phyloP scores from a whole-genome alignment of 1,140 invertebrate genomes.

The Chironomus tepperi region DNA sequence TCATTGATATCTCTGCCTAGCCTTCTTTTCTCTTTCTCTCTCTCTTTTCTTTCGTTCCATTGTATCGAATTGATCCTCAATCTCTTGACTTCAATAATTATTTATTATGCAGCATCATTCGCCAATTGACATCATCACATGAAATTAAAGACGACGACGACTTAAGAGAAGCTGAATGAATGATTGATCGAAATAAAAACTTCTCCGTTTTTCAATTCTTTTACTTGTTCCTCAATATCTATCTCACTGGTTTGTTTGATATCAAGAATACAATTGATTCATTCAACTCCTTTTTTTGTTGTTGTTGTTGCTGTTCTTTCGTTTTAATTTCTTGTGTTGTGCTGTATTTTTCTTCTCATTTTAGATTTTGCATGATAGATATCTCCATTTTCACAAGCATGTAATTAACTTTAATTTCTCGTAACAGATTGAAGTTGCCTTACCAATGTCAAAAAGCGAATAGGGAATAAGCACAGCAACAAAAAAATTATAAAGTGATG shows the following conservation, averaged over 20 bases:
- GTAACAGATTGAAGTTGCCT: slow-evolving; percentile 12
- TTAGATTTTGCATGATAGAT: slow-evolving; percentile 21
- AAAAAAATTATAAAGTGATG: slow-evolving; percentile 1
- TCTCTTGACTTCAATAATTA: not conserved
- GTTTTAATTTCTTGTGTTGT: not conserved
- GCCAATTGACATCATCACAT: slow-evolving; percentile 7
- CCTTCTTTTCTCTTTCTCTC: not conserved
- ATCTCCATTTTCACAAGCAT: not conserved
- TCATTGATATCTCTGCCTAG: not conserved
- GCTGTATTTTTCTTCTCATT: not conserved
- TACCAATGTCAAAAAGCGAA: not conserved
- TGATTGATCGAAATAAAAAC: not conserved
- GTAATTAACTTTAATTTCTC: slow-evolving; percentile 20
- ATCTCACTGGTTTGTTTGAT: not conserved
- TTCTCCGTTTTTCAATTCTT: no score
- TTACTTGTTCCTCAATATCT: no score
- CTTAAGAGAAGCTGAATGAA: not conserved
- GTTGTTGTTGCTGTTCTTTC: no score
- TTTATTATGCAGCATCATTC: slow-evolving; percentile 8
- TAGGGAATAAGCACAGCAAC: not conserved
- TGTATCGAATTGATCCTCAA: not conserved
- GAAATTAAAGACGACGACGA: slow-evolving; percentile 7
- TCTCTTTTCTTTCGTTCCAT: not conserved
- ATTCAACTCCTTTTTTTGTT: not conserved
- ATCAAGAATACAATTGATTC: slow-evolving; percentile 7